Evolutionary conservation across 1,140 invertebrate species (phyloP).

Genomic region (Bactericera cockerelli): DNA sequence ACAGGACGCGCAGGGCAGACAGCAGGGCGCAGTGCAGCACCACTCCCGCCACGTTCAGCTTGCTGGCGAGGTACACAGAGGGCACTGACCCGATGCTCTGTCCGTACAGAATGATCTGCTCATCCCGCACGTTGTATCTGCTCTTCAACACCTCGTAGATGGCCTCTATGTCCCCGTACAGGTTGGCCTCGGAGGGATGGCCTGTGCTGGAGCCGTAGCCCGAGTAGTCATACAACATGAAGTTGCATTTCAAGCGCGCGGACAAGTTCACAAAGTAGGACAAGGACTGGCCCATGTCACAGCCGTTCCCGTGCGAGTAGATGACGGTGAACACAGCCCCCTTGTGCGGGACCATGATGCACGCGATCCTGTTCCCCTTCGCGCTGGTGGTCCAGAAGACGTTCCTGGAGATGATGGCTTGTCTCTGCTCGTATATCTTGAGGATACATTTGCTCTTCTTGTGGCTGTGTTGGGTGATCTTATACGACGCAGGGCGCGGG

Average conservation of each 20-base stretch:
- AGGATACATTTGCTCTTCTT: background rate
- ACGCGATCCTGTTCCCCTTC: background rate
- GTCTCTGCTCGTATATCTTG: background rate
- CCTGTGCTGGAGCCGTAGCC: conserved; percentile 44
- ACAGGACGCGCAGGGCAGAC: conserved; percentile 16
- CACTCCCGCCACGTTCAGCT: conserved; percentile 49
- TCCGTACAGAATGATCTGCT: conserved; percentile 57
- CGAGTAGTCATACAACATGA: conserved; percentile 62
- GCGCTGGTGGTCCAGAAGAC: background rate
- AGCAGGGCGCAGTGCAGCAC: conserved; percentile 32
- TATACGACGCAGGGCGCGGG: background rate
- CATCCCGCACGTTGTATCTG: conserved; percentile 43
- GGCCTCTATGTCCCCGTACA: conserved; percentile 58
- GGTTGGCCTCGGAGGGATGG: conserved; percentile 56
- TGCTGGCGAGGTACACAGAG: conserved; percentile 46
- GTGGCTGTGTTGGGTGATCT: background rate
- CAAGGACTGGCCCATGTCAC: conserved; percentile 51
- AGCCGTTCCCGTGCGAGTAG: conserved; percentile 56
- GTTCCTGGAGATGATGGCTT: background rate
- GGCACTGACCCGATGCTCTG: conserved; percentile 52
- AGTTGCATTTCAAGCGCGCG: conserved; percentile 49
- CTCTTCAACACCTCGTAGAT: conserved; percentile 42
- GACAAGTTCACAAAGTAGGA: conserved; percentile 52
- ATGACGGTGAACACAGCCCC: conserved; percentile 47
- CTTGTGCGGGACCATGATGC: conserved; percentile 18